Base-by-base conservation (phyloP, 2,888 invertebrate species). In the Gymnosoma rotundatum region DNA sequence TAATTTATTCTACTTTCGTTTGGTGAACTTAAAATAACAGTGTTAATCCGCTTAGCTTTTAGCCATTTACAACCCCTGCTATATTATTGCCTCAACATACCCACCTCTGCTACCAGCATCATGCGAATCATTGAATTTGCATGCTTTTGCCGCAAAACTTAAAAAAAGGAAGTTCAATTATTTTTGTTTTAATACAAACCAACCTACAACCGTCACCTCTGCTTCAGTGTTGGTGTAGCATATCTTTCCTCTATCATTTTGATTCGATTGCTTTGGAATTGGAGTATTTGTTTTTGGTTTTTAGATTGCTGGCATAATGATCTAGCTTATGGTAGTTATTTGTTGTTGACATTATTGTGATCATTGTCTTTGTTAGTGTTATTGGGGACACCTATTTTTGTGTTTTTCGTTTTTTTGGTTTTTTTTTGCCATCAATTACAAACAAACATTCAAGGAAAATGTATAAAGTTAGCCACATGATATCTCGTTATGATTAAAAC, bases 1-100 rank as follows among this genome's bases (percentile, higher is more conserved):
- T 89, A 89, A 89, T 89, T 89, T 90, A 89, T 90, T 90, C 90
- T 88, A 88, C 89, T 87, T 89, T 87, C 89, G 87, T 89, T 90
- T 89, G 90, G 88, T 88, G 88, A 84, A 81, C 78, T 78, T 78
- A 84, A 84, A 84, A 84, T n/a, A 84, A 84, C 84, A 84, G 78
- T 75, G 84, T 84, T 84, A 84, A 84, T 84, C 84, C 84, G 84
- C 84, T 84, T 84, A 84, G 84, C 84, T 84, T 78, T 81, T 74
- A 78, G 83, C 80, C 78, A 78, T 84, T 84, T 60, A 78, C 61
- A 63, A 42, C 38, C 67, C 66, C 12, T 20, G 14, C 61, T 50
- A 60, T 32, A n/a, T 16, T 7, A 38, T 4, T n/a, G 32, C 36
- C 18, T 9, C 18, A 5, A 32, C 32, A 32, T 32, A 32, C 2